These are phyloP conservation scores for Elgaria multicarinata DNA, from an alignment of 2,113 vertebrate species.

Conservation along the genomic window DNA sequence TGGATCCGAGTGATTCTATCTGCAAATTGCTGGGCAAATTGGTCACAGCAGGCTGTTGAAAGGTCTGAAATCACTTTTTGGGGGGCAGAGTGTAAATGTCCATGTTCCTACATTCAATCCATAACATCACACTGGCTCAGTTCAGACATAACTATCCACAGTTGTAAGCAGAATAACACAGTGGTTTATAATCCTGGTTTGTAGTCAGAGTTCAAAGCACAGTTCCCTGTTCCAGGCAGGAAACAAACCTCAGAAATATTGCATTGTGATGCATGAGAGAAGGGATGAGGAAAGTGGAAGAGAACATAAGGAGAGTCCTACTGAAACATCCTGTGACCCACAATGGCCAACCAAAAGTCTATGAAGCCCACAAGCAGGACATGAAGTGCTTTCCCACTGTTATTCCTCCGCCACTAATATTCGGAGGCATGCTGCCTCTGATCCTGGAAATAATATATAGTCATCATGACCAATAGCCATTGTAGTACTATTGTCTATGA, in stretches of 20 bases:
- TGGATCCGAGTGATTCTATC: too few species aligned
- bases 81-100: too few species aligned
- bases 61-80: too few species aligned
- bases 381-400: not conserved
- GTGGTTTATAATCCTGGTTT: not conserved
- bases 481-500: not conserved
- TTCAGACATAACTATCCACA: not conserved
- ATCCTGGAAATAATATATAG: not conserved
- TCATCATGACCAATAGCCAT: not conserved
- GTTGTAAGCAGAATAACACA: not conserved
- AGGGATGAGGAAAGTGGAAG: not conserved
- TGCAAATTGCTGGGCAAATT: too few species aligned
- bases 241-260: not conserved
- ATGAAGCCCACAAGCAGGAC: not conserved
- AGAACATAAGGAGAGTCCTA: not conserved
- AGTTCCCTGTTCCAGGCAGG: not conserved
- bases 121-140: not conserved
- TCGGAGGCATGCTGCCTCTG: not conserved
- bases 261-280: not conserved
- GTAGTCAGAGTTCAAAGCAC: not conserved
- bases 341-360: not conserved
- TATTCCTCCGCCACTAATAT: not conserved
- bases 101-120: not conserved
- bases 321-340: not conserved
- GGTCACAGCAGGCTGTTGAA: too few species aligned